These are phyloP conservation scores for Kryphioiulus occultus DNA, from an alignment of 2,888 invertebrate genomes.

Conservation along the genomic window DNA sequence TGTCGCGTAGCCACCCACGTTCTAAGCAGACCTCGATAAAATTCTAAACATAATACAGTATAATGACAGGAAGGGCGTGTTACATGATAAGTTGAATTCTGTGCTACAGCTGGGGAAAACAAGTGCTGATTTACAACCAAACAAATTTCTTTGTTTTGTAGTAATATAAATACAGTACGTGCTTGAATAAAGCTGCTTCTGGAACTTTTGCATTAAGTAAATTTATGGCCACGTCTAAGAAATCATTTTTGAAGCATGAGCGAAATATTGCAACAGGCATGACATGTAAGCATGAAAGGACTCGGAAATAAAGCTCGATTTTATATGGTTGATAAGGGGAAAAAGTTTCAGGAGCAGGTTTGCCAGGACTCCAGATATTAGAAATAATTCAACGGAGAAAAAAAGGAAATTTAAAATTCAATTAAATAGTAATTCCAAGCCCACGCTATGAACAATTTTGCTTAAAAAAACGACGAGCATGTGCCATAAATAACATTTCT, in stretches of 20 bases:
- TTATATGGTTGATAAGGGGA: no score
- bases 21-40: background rate
- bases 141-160: background rate
- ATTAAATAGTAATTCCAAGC: background rate
- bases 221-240: no score
- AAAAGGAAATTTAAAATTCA: background rate
- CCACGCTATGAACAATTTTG: background rate
- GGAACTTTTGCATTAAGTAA: no score
- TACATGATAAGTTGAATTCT: background rate
- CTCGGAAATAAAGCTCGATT: no score
- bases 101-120: background rate
- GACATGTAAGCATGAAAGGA: no score
- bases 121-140: background rate
- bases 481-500: background rate
- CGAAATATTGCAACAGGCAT: no score
- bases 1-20: background rate
- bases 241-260: no score
- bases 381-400: background rate
- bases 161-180: no score
- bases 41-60: background rate
- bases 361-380: background rate
- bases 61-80: background rate
- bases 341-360: no score
- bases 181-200: no score
- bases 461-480: background rate